Percentiles rank a stretch among this genome's conserved stretches.
These are phyloP conservation scores for Pandemis corylana DNA, from an alignment of 2,888 invertebrate genomes.

Conservation along the genomic window DNA sequence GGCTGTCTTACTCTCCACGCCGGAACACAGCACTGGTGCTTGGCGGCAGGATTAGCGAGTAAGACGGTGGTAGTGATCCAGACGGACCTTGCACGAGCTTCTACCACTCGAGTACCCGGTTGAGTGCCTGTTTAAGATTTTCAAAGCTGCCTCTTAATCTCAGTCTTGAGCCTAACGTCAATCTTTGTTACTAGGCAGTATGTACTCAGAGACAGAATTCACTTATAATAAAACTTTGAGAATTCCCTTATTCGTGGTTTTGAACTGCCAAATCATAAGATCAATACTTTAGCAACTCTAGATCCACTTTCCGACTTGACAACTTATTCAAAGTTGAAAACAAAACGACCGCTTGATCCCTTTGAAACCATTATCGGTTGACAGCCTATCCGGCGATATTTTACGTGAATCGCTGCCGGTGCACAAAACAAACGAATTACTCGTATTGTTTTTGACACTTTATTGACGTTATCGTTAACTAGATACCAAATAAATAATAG, in stretches of 20 bases:
- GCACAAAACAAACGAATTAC: constrained; percentile 34
- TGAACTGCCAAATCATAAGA: constrained; percentile 20
- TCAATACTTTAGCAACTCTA: constrained; percentile 27
- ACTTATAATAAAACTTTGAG: not conserved
- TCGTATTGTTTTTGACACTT: constrained; percentile 32
- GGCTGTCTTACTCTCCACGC: too few relatives aligned
- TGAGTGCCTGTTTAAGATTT: not conserved
- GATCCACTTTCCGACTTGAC: constrained; percentile 35
- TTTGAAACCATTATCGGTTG: constrained; percentile 35
- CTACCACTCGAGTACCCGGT: too few relatives aligned
- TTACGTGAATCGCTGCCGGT: constrained; percentile 29
- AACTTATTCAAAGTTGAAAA: constrained; percentile 36
- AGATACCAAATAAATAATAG: not conserved
- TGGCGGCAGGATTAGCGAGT: too few relatives aligned
- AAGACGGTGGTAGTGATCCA: too few relatives aligned
- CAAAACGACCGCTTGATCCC: constrained; percentile 37
- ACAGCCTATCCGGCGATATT: constrained; percentile 32
- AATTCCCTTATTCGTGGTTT: not conserved
- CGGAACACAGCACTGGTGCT: too few relatives aligned
- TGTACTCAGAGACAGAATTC: not conserved
- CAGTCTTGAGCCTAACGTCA: not conserved
- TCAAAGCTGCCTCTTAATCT: not conserved
- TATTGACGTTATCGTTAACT: constrained; percentile 32
- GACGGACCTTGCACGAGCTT: too few relatives aligned
- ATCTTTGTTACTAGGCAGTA: not conserved